Conservation (phyloP, 2,113 vertebrate species). For the Pipa parva region DNA sequence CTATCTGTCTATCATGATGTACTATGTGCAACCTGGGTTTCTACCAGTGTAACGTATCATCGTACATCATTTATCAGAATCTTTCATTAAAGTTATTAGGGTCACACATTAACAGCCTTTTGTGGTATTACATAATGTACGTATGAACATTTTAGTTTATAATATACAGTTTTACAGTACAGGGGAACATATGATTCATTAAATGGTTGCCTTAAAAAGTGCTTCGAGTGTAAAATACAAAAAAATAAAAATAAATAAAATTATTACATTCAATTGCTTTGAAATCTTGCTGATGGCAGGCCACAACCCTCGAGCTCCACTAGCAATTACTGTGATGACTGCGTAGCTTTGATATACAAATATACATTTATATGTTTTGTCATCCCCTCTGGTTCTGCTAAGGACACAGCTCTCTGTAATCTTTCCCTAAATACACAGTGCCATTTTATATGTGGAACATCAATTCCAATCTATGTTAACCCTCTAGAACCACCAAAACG, state of each 20-base stretch:
- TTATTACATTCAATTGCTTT: constrained; percentile 5
- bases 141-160: too few relatives aligned
- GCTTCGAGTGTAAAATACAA: neutral
- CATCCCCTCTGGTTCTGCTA: constrained; percentile 21
- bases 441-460: neutral
- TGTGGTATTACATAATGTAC: too few relatives aligned
- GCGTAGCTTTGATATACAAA: constrained; percentile 15
- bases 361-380: constrained; percentile 24
- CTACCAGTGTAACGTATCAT: too few relatives aligned
- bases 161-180: too few relatives aligned
- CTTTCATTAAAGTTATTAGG: too few relatives aligned
- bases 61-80: too few relatives aligned
- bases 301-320: neutral
- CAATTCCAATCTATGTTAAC: neutral
- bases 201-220: neutral
- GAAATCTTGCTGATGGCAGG: constrained; percentile 4
- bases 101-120: too few relatives aligned
- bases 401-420: neutral
- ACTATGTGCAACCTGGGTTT: too few relatives aligned
- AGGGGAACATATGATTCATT: neutral
- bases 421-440: neutral
- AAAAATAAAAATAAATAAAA: too few relatives aligned
- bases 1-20: too few relatives aligned
- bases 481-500: too few relatives aligned
- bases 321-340: constrained; percentile 33